Evolutionary conservation across 1,140 invertebrate genomes (phyloP).

Genomic region (Meloidogyne hapla): DNA sequence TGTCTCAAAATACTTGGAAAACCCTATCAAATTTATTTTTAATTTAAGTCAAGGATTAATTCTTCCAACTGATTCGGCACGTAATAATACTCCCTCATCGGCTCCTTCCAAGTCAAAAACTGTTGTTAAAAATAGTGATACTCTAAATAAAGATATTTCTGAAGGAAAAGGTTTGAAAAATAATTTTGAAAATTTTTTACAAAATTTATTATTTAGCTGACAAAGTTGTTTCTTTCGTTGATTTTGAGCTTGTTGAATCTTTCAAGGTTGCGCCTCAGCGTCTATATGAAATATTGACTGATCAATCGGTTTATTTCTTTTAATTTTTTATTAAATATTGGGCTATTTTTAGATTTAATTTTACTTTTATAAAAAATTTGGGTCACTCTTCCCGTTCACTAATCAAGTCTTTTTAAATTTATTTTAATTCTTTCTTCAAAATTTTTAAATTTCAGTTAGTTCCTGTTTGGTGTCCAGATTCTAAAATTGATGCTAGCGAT

Average conservation of each 20-base stretch:
- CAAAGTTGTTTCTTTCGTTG: constrained; percentile 8
- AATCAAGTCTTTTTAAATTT: too few relatives aligned
- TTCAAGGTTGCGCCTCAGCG: constrained; percentile 59
- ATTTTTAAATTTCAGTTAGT: constrained; percentile 73
- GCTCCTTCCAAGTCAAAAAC: constrained; percentile 51
- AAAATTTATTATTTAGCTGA: neutral
- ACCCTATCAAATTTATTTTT: neutral
- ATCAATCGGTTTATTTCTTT: constrained; percentile 31
- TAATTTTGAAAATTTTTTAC: neutral
- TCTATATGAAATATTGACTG: constrained; percentile 54
- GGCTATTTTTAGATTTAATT: too few relatives aligned
- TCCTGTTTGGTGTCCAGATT: constrained; percentile 71
- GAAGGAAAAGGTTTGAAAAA: neutral
- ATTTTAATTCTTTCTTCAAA: too few relatives aligned
- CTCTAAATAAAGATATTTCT: constrained; percentile 49
- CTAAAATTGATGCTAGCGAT: constrained; percentile 73
- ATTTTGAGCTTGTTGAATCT: constrained; percentile 46
- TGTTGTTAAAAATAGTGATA: constrained; percentile 50
- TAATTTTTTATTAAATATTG: too few relatives aligned
- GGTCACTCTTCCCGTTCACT: neutral
- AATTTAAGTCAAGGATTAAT: constrained; percentile 68
- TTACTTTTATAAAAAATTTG: neutral
- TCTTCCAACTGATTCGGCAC: constrained; percentile 61
- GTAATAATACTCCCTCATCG: constrained; percentile 41
- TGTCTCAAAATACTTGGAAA: neutral